phyloP scores from a whole-genome alignment of 2,113 vertebrate genomes.

The Pogonocichla stellata region DNA sequence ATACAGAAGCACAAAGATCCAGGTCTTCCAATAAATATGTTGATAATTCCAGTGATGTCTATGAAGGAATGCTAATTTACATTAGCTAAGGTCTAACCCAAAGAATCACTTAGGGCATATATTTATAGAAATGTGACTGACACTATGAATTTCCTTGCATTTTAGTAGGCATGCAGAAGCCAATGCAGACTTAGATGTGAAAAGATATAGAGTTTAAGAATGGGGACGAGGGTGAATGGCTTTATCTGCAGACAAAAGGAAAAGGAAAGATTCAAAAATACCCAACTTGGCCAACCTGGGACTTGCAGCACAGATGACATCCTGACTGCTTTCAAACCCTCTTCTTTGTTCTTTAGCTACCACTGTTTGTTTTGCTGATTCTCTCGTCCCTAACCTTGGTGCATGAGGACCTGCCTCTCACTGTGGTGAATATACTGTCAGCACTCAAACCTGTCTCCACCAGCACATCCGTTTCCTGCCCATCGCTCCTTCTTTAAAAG shows the following conservation, averaged over 20 bases:
- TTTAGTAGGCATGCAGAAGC: background rate
- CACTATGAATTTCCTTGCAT: background rate
- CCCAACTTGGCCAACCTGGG: background rate
- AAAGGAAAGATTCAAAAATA: background rate
- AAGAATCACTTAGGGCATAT: background rate
- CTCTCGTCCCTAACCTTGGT: background rate
- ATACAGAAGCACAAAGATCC: background rate
- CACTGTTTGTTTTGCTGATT: background rate
- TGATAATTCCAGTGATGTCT: background rate
- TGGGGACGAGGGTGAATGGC: background rate
- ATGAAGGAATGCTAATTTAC: background rate
- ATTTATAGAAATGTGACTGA: background rate
- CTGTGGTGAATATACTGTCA: background rate
- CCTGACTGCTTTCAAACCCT: background rate
- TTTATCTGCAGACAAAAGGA: background rate
- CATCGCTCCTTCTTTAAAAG: background rate
- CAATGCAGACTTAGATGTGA: background rate
- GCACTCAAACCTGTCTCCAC: background rate
- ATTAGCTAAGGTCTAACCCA: background rate
- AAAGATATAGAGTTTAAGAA: background rate
- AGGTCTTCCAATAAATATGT: background rate
- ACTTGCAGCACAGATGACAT: background rate
- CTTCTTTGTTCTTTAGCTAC: background rate
- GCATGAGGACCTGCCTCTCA: background rate
- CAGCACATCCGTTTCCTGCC: fast-evolving